These are phyloP conservation scores for Sebastes fasciatus DNA, from an alignment of 2,113 vertebrate species.

Conservation along the genomic window DNA sequence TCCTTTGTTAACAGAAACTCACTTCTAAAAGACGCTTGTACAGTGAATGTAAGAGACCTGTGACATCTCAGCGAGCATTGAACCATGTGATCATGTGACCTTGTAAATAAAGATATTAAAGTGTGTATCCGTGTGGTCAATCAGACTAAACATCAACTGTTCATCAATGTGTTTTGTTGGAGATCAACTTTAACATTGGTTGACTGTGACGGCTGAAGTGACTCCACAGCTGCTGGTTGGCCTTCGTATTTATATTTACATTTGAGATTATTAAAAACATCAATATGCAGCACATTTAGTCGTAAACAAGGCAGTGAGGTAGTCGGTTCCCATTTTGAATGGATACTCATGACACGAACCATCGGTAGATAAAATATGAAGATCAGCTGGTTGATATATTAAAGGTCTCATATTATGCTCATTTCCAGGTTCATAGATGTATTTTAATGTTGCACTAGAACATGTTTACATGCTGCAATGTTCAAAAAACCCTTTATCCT, in stretches of 20 bases:
- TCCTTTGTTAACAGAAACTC: background rate
- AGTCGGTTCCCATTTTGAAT: background rate
- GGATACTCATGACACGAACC: background rate
- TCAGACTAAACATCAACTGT: background rate
- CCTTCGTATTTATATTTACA: background rate
- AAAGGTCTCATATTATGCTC: too few species aligned
- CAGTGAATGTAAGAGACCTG: background rate
- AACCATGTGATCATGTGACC: constrained; percentile 6
- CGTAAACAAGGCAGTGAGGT: background rate
- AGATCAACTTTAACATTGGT: background rate
- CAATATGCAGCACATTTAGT: background rate
- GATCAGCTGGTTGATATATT: background rate
- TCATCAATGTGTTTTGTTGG: background rate
- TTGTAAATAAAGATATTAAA: constrained; percentile 38
- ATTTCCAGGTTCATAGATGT: too few species aligned
- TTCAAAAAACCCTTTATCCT: too few species aligned
- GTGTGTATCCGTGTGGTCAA: background rate
- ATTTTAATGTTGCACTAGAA: too few species aligned
- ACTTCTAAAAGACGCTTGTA: background rate
- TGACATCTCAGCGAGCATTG: background rate
- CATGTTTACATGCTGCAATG: too few species aligned
- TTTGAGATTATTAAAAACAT: background rate
- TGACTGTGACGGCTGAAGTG: background rate
- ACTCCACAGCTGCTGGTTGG: background rate
- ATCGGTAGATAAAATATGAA: background rate